Evolutionary conservation across 2,797 vertebrate genomes (phyloP).

Genomic region (Loris lydekkerianus): DNA sequence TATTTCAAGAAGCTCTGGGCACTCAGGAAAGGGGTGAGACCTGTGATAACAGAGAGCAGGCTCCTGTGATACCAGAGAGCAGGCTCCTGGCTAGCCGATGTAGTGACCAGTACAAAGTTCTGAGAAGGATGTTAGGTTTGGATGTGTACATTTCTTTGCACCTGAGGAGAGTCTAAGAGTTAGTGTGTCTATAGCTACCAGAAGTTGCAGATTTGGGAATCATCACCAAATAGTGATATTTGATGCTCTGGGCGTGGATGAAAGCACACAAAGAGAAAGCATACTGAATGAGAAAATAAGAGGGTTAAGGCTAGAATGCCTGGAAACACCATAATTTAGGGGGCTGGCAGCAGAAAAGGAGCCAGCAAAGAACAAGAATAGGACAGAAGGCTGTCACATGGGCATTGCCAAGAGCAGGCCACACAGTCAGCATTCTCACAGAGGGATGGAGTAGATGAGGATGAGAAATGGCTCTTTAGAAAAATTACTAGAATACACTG

Average conservation of each 20-base stretch:
- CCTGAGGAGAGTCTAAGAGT: neutral
- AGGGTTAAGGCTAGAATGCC: constrained; percentile 13
- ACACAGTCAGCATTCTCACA: neutral
- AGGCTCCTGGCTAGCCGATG: neutral
- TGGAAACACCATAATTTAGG: constrained; percentile 67
- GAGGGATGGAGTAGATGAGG: neutral
- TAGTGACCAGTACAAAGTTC: neutral
- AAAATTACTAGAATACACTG: constrained; percentile 21
- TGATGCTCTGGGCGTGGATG: neutral
- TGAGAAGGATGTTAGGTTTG: constrained; percentile 46
- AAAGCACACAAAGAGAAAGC: constrained; percentile 30
- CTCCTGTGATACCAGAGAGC: neutral
- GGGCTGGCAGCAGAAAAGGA: constrained; percentile 56
- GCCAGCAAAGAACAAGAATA: neutral
- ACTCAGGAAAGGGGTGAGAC: neutral
- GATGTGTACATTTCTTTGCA: neutral
- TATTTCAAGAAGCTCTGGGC: neutral
- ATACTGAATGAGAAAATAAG: constrained; percentile 60
- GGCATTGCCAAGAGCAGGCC: neutral
- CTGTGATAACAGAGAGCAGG: neutral
- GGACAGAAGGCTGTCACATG: constrained; percentile 50
- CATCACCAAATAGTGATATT: neutral
- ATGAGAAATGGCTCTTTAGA: neutral
- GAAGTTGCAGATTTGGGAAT: constrained; percentile 40
- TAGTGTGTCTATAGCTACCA: neutral